Evolutionary conservation across 2,113 vertebrate species (phyloP).

Genomic region (Xenopus tropicalis): UCB_Xtro_10.0 CM004446.2:20915001-20915500

Average conservation of each 20-base stretch:
- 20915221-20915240: constrained; percentile 18
- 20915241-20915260: constrained; percentile 44
- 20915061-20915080: no score
- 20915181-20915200: constrained; percentile 43
- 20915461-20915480: no score
- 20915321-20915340: constrained; percentile 11
- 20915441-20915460: constrained; percentile 2
- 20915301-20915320: constrained; percentile 44
- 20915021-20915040: no score
- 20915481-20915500: no score
- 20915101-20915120: neutral
- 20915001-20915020: no score
- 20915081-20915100: neutral
- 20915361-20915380: constrained; percentile 39
- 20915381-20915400: constrained; percentile 34
- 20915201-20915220: constrained; percentile 36
- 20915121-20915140: constrained; percentile 1
- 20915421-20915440: constrained; percentile 31
- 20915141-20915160: constrained; percentile 2
- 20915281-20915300: constrained; percentile 23
- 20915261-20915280: constrained; percentile 33
- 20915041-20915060: no score
- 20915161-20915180: constrained; percentile 26
- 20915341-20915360: constrained; percentile 30
- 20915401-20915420: constrained; percentile 11